These are phyloP conservation scores for Pantherophis alleghaniensis DNA, from an alignment of 2,797 vertebrate species.

Conservation along the genomic window DNA sequence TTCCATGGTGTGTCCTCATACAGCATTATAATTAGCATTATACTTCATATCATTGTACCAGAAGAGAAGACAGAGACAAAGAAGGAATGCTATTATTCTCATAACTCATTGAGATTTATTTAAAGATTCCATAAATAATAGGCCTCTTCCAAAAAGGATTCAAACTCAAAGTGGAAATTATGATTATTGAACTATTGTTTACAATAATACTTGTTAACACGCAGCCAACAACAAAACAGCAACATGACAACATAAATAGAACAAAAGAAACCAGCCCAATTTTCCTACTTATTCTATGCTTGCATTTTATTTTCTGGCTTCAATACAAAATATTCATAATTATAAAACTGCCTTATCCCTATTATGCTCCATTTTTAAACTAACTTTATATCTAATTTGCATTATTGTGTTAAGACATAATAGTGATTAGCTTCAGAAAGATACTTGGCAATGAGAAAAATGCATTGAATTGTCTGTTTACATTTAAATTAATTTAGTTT, in stretches of 20 bases:
- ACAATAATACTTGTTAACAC: background rate
- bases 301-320: background rate
- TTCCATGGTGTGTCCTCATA: background rate
- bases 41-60: background rate
- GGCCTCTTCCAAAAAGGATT: background rate
- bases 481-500: background rate
- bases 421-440: background rate
- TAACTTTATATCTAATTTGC: background rate
- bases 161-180: background rate
- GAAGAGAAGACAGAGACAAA: background rate
- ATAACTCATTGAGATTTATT: background rate
- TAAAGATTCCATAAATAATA: background rate
- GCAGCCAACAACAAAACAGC: background rate
- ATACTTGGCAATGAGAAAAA: background rate
- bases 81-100: background rate
- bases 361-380: background rate
- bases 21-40: background rate
- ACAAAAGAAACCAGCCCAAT: background rate
- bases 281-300: background rate
- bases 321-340: background rate
- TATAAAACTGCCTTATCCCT: background rate
- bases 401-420: background rate
- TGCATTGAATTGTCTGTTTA: background rate
- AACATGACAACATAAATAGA: background rate
- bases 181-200: background rate